phyloP scores from a whole-genome alignment of 2,113 vertebrate species.

The Microcebus ravelobensis region DNA sequence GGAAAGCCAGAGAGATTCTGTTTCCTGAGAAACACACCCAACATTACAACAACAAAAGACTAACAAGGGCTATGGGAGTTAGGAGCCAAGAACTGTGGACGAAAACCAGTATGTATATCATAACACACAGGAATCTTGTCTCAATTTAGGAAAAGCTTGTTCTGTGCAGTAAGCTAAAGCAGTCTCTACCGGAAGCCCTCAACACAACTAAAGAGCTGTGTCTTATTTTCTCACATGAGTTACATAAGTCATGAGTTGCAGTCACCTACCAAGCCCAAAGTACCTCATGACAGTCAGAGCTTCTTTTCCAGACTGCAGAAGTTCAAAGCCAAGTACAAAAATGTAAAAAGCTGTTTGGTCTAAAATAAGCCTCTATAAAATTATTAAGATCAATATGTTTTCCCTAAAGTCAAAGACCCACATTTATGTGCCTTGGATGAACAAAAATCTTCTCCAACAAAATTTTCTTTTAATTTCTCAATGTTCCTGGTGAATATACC shows the following conservation, averaged over 20 bases:
- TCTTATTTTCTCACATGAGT: neutral
- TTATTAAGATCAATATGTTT: neutral
- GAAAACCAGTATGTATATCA: too few relatives aligned
- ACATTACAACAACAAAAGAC: too few relatives aligned
- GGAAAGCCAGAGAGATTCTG: too few relatives aligned
- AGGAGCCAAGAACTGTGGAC: too few relatives aligned
- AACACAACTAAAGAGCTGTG: neutral
- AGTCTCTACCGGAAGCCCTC: neutral
- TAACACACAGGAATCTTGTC: neutral
- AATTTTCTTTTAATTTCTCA: neutral
- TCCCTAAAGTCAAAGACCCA: neutral
- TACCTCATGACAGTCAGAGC: neutral
- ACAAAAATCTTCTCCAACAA: neutral
- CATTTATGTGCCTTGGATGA: neutral
- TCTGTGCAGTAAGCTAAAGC: neutral
- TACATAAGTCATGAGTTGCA: neutral
- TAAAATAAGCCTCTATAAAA: conserved; percentile 27
- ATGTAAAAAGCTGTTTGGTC: neutral
- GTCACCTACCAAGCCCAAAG: neutral
- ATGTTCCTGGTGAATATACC: neutral
- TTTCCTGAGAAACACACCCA: too few relatives aligned
- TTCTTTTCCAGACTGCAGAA: neutral
- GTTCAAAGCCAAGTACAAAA: conserved; percentile 18
- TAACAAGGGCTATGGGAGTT: too few relatives aligned
- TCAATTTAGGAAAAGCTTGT: neutral